Percentiles rank a stretch among this genome's conserved stretches.
Conservation (phyloP, 1,140 invertebrate genomes). For the Alviniconcha marisindica region DNA sequence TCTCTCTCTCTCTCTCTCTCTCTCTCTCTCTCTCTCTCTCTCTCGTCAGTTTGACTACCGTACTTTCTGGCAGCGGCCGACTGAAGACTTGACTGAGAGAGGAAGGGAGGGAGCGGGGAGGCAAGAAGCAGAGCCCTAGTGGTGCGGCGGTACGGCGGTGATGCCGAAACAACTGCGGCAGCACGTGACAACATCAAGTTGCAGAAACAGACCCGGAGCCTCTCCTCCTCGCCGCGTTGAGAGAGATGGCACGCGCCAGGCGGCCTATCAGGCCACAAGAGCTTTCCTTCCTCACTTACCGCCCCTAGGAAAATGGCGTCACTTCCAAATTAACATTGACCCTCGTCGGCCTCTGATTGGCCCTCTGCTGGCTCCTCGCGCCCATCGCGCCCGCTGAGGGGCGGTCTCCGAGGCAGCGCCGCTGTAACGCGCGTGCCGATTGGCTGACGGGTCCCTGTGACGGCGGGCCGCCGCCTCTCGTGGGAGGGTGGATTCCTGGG, state of each 20-base stretch:
- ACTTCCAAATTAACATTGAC: constrained; percentile 42
- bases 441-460: constrained; percentile 53
- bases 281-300: constrained; percentile 47
- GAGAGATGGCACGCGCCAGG: constrained; percentile 21
- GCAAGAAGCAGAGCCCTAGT: not conserved
- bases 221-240: not conserved
- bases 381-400: constrained; percentile 44
- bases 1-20: too few relatives aligned
- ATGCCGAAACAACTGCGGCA: too few relatives aligned
- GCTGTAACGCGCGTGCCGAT: constrained; percentile 52
- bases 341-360: constrained; percentile 51
- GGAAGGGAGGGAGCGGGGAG: not conserved
- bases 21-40: too few relatives aligned
- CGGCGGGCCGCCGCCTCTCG: constrained; percentile 55
- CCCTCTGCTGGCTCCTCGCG: constrained; percentile 38
- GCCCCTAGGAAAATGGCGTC: constrained; percentile 44
- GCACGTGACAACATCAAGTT: constrained; percentile 21
- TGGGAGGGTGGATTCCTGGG: constrained; percentile 54
- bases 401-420: constrained; percentile 49
- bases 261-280: constrained; percentile 24
- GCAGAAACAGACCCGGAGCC: constrained; percentile 3
- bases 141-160: too few relatives aligned
- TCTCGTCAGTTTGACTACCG: too few relatives aligned
- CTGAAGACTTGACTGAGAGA: too few relatives aligned
- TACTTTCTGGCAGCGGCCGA: too few relatives aligned